Percentiles rank a stretch among this genome's conserved stretches.
These are phyloP conservation scores for Drosophila anomelani DNA, from an alignment of 2,888 invertebrate species.

Conservation along the genomic window DNA sequence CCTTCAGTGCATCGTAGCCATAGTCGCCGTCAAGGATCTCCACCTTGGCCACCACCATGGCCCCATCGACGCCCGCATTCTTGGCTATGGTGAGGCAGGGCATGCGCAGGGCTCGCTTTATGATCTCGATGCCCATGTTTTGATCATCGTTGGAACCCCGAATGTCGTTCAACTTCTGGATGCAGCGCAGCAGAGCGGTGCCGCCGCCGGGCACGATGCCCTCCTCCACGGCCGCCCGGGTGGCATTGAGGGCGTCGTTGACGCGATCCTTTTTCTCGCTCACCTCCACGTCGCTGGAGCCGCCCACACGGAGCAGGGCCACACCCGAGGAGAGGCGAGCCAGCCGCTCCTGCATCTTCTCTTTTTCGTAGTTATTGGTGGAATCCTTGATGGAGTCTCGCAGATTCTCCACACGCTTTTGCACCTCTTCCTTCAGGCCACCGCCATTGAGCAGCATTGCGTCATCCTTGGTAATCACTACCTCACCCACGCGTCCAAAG, in stretches of 20 bases:
- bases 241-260: conserved; percentile 96
- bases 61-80: conserved; percentile 97
- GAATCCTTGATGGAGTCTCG: conserved; percentile 94
- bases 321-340: conserved; percentile 94
- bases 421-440: conserved; percentile 92
- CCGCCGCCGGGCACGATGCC: conserved; percentile 99
- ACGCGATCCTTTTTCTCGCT: conserved; percentile 98
- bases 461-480: conserved; percentile 96
- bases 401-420: conserved; percentile 91
- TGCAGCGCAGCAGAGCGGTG: conserved; percentile 93
- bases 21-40: conserved; percentile 90
- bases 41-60: conserved; percentile 96
- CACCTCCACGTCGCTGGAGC: conserved; percentile 95
- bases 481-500: conserved; percentile 94
- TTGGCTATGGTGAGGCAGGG: conserved; percentile 95
- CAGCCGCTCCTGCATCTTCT: conserved; percentile 95
- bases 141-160: conserved; percentile 89
- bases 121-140: conserved; percentile 91
- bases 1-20: conserved; percentile 96
- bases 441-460: conserved; percentile 90
- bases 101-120: conserved; percentile 93
- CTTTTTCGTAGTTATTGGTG: conserved; percentile 96
- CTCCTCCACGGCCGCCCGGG: conserved; percentile 97
- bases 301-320: conserved; percentile 92
- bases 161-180: conserved; percentile 88